A percentile compares a stretch with the other conserved stretches of the same genome.
Evolutionary conservation across 2,113 vertebrate genomes (phyloP).

Genomic region (Psophia crepitans): DNA sequence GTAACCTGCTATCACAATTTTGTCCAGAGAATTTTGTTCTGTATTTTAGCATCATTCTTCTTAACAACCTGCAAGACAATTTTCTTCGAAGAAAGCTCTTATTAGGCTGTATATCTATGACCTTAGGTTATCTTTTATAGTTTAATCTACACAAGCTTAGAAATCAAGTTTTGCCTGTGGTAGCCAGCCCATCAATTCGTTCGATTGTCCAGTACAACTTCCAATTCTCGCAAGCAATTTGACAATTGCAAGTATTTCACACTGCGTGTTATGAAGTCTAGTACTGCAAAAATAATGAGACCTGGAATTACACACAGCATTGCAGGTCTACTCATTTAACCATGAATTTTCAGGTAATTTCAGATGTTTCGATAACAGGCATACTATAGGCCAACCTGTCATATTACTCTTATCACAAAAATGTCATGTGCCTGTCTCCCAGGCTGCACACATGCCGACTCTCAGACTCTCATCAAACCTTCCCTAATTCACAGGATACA

Average conservation of each 20-base stretch:
- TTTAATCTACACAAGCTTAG: slow-evolving; percentile 29
- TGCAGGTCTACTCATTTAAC: slow-evolving; percentile 6
- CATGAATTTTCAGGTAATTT: background rate
- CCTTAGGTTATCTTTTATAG: slow-evolving; percentile 47
- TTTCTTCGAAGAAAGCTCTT: slow-evolving; percentile 50
- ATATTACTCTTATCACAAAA: background rate
- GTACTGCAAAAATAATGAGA: slow-evolving; percentile 24
- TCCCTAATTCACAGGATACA: background rate
- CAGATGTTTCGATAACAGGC: slow-evolving; percentile 27
- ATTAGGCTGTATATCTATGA: slow-evolving; percentile 51
- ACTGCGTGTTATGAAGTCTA: background rate
- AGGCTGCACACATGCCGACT: background rate
- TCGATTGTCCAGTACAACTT: slow-evolving; percentile 40
- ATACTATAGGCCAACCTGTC: background rate
- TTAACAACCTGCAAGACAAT: slow-evolving; percentile 38
- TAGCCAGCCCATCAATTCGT: slow-evolving; percentile 49
- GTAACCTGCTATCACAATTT: slow-evolving; percentile 13
- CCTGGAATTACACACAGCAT: background rate
- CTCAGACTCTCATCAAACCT: background rate
- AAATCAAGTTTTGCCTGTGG: slow-evolving; percentile 42
- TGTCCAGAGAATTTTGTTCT: slow-evolving; percentile 1
- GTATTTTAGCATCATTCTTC: slow-evolving; percentile 51
- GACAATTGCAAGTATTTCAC: slow-evolving; percentile 23
- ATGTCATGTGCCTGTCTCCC: background rate
- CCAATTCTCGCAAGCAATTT: slow-evolving; percentile 63